Base-by-base conservation (phyloP, 2,888 invertebrate species). In the Asteroscopus sphinx region DNA sequence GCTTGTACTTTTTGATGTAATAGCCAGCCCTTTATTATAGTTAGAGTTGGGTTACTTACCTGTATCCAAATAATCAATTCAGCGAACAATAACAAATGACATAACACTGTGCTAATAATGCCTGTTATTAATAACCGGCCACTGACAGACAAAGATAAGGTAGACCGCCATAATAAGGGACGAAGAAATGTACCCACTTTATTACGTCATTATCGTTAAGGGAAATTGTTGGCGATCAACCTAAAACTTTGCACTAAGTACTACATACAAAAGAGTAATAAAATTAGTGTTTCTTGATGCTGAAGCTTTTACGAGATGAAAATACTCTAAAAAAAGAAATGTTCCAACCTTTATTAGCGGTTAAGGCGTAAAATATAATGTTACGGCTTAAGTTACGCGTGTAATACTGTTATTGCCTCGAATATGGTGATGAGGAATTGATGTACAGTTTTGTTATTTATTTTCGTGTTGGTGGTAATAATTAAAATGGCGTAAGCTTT, bases 71-170 rank as follows among this genome's bases (percentile, higher is more conserved):
- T 53, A 39, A 60, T 46, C 51, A 53, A 55, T 60, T 48, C 35
- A 53, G 15, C 15, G 48, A 69, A 69, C 42, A 52, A 60, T 64
- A 61, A 65, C 53, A 61, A 69, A 69, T 54, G 53, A 51, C 35
- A 54, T 55, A 59, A 58, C 44, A 57, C 32, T 25, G 9, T 65
- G 45, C 59, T 71, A 67, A 58, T 71, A 74, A 75, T 74, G 72
- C 46, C 66, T 69, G 73, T 76, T 79, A 81, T 83, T 83, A 84
- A 81, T 81, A 84, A 76, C 69, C 65, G 53, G 49, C 63, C 65
- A 77, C 84, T 82, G 82, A 76, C 77, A 73, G 71, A 51, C 41
- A 53, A 56, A 80, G 84, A 85, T 85, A 85, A 83, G 80, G 68
- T 73, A 58, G 76, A 61, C 66, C 49, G 35, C 32, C 56, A 62